A percentile compares a stretch with the other conserved stretches of the same genome.
These are phyloP conservation scores for Drosophila koepferae DNA, from an alignment of 2,888 invertebrate genomes.

Conservation along the genomic window DNA sequence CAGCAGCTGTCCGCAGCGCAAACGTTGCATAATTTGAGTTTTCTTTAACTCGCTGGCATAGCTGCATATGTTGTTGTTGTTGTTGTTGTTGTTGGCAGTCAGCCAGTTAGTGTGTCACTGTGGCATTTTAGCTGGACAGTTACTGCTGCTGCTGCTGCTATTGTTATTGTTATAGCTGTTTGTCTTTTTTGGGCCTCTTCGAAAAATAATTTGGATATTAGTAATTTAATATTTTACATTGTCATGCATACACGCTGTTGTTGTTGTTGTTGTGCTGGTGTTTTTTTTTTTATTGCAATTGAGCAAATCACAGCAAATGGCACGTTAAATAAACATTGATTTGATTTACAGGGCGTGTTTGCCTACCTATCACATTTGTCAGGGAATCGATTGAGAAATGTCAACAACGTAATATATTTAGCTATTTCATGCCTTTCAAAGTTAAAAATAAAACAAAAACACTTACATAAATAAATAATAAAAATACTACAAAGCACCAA, in stretches of 20 bases:
- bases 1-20: slow-evolving; percentile 60
- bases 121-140: slow-evolving; percentile 70
- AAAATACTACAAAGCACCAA: neutral
- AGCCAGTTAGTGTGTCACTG: slow-evolving; percentile 80
- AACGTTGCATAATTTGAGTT: slow-evolving; percentile 71
- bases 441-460: no score
- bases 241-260: slow-evolving; percentile 54
- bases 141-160: slow-evolving; percentile 18
- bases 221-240: slow-evolving; percentile 66
- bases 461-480: neutral
- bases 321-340: slow-evolving; percentile 55
- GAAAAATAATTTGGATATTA: slow-evolving; percentile 52
- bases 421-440: neutral
- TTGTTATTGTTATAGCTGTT: slow-evolving; percentile 32
- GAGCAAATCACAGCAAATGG: slow-evolving; percentile 39
- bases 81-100: slow-evolving; percentile 65
- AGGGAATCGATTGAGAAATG: slow-evolving; percentile 12
- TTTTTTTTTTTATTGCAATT: slow-evolving; percentile 23
- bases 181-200: slow-evolving; percentile 23
- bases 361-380: neutral
- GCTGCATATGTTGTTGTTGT: slow-evolving; percentile 42
- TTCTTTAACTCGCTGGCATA: slow-evolving; percentile 52
- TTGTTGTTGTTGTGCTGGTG: slow-evolving; percentile 10
- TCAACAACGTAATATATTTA: neutral
- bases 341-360: slow-evolving; percentile 35